Base-by-base conservation (phyloP, 1,140 invertebrate genomes). In the Pinna nobilis region DNA sequence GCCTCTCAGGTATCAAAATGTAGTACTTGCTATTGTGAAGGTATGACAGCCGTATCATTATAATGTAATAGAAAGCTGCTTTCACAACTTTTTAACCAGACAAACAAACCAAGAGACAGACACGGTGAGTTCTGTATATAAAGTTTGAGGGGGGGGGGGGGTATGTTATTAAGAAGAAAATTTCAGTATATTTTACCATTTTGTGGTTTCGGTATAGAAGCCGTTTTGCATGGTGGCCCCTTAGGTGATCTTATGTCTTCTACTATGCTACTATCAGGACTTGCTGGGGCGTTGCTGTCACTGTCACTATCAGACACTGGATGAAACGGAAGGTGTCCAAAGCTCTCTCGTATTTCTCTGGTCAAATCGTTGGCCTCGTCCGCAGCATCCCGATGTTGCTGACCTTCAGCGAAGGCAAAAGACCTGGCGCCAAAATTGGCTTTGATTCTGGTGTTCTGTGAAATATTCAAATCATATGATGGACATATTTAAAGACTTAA, bases 371-470 rank as follows among this genome's bases (percentile, higher is more conserved):
- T 80, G 39, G 80, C 83, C 44, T 81, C 84, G 59, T 87, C 84
- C 28, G 86, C 87, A 7, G 84, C 84, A 44, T 85, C 86, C 13
- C 81, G 49, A 64, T 88, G 87, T 59, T 87, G 81, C 53, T 85
- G 83, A 32, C 87, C 88, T 70, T 89, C 88, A 28, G 85, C 86
- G 76, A 86, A 90, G 1, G 84, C 81, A 80, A 88, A 90, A 33
- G 86, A 82, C 20, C 84, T 59, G 1, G 84, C 76, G 65, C 89
- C 89, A 84, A 90, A 89, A 73, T 90, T 90, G 30, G 88, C 87
- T 71, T 80, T 81, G 25, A 90, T 77, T 65, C 84, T 81, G 35
- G 83, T 86, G 65, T 83, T 83, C 88, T 89, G 15, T 47, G 15
- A 47, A 6, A 18, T 18, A 47, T 47, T 47, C 20, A 47, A 20